Evolutionary conservation across 2,113 vertebrate species (phyloP).

Genomic region (Catagonus wagneri): DNA sequence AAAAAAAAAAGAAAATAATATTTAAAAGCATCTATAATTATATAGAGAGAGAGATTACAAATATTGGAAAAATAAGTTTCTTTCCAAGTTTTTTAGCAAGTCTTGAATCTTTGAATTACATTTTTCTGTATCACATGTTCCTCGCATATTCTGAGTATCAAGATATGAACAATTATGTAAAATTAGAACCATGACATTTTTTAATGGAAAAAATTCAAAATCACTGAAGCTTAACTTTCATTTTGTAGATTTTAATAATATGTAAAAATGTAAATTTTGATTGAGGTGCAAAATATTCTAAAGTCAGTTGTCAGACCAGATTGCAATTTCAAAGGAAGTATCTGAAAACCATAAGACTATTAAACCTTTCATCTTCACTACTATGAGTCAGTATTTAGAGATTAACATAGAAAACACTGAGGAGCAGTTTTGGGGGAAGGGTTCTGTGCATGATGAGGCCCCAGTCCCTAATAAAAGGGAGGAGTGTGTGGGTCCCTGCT

Average conservation of each 20-base stretch:
- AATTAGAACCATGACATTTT: neutral
- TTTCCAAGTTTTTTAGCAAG: conserved; percentile 6
- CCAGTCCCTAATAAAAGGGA: neutral
- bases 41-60: neutral
- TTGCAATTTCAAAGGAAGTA: conserved; percentile 26
- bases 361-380: neutral
- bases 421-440: neutral
- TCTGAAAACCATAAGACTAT: neutral
- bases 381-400: neutral
- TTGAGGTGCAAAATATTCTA: conserved; percentile 2
- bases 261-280: conserved; percentile 32
- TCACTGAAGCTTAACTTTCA: neutral
- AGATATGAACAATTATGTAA: conserved; percentile 39
- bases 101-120: neutral
- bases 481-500: neutral
- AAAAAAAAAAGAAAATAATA: too few species aligned
- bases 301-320: neutral
- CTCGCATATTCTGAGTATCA: conserved; percentile 11
- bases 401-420: conserved; percentile 49
- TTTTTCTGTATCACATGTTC: neutral
- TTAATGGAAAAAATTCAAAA: conserved; percentile 19
- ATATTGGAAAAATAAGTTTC: neutral
- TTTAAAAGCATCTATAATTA: neutral
- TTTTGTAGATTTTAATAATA: conserved; percentile 27
- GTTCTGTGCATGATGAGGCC: neutral